These are phyloP conservation scores for Sceloporus undulatus DNA, from an alignment of 2,113 vertebrate species.

Conservation along the genomic window DNA sequence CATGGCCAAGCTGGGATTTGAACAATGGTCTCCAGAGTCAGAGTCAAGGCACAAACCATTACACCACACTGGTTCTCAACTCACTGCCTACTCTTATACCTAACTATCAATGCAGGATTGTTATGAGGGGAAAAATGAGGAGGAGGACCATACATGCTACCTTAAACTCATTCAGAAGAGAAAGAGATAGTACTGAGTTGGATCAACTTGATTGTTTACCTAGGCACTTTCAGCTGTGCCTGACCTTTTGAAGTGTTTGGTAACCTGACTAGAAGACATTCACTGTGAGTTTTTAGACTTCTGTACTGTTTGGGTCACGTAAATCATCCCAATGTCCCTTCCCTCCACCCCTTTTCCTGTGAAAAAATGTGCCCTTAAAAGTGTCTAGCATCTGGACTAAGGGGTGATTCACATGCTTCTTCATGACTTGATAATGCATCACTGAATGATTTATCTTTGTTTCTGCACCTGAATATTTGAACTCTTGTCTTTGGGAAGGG, in stretches of 20 bases:
- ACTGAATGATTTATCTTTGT: neutral
- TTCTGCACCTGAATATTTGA: neutral
- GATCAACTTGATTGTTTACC: neutral
- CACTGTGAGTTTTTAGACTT: neutral
- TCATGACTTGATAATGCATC: slow-evolving; percentile 2
- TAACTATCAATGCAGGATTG: too few species aligned
- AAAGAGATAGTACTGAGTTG: too few species aligned
- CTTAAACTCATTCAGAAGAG: too few species aligned
- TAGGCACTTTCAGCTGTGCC: neutral
- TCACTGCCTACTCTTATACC: too few species aligned
- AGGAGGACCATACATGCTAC: too few species aligned
- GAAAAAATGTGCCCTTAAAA: neutral
- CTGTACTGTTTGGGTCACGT: neutral
- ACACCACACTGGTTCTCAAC: too few species aligned
- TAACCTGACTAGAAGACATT: neutral
- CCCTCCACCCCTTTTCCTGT: neutral
- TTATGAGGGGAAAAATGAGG: too few species aligned
- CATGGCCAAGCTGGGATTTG: too few species aligned
- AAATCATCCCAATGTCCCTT: neutral
- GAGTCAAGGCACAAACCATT: too few species aligned
- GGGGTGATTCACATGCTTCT: neutral
- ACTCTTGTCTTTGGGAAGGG: too few species aligned
- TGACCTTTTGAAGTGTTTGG: neutral
- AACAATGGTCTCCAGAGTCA: too few species aligned
- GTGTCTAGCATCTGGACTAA: neutral